These are phyloP conservation scores for Nothobranchius furzeri DNA, from an alignment of 2,113 vertebrate genomes.

Conservation along the genomic window DNA sequence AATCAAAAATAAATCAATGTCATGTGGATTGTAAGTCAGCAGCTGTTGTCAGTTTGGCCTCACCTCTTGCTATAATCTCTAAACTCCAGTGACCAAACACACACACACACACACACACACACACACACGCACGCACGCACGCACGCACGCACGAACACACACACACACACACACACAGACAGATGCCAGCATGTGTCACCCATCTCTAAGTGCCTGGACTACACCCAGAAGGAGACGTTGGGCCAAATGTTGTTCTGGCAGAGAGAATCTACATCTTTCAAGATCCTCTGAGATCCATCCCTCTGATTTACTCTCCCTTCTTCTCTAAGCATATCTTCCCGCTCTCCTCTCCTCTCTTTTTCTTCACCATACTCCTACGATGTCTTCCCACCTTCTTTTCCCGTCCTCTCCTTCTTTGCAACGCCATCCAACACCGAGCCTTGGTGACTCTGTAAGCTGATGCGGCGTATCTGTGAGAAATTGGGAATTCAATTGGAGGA, in stretches of 20 bases:
- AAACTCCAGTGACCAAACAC: constrained; percentile 63
- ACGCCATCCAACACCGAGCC: constrained; percentile 24
- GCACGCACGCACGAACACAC: constrained; percentile 21
- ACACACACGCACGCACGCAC: constrained; percentile 6
- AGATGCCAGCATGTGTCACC: constrained; percentile 68
- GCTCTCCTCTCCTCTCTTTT: constrained; percentile 7
- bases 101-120: constrained; percentile 19
- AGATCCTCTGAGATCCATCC: constrained; percentile 44
- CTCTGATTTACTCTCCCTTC: constrained; percentile 45
- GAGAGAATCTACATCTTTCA: constrained; percentile 45
- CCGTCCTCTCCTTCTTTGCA: constrained; percentile 12
- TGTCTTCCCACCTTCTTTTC: constrained; percentile 7
- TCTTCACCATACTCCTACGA: background rate
- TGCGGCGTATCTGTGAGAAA: constrained; percentile 71
- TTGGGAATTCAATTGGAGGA: constrained; percentile 72
- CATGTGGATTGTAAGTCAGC: constrained; percentile 66
- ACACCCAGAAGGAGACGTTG: constrained; percentile 49
- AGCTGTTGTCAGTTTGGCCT: constrained; percentile 71
- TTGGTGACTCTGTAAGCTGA: constrained; percentile 50
- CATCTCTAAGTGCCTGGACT: constrained; percentile 64
- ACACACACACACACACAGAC: constrained; percentile 33
- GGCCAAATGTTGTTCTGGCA: constrained; percentile 69
- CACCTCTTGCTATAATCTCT: constrained; percentile 66
- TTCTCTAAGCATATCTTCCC: constrained; percentile 9
- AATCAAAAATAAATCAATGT: constrained; percentile 75